Evolutionary conservation across 1,140 invertebrate species (phyloP).

Genomic region (Gonatopus flavifemur): DNA sequence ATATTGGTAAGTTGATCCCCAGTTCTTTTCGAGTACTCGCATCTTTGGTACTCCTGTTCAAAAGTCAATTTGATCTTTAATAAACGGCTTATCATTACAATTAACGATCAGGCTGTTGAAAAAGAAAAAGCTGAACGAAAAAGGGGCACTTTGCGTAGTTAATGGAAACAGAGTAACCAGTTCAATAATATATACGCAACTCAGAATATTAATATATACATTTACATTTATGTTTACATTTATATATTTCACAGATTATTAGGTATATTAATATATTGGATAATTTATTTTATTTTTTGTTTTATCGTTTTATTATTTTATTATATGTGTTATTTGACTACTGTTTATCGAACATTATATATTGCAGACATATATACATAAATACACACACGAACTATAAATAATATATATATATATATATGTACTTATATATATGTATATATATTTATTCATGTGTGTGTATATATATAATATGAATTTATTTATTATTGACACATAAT

Average conservation of each 20-base stretch:
- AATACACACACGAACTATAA: constrained; percentile 9
- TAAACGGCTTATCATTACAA: no score
- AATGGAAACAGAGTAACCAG: constrained; percentile 39
- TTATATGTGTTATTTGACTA: constrained; percentile 57
- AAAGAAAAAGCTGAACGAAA: constrained; percentile 10
- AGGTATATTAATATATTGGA: constrained; percentile 55
- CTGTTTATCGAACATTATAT: constrained; percentile 53
- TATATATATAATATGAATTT: no score
- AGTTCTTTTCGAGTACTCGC: constrained; percentile 20
- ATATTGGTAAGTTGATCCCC: constrained; percentile 49
- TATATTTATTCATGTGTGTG: constrained; percentile 33
- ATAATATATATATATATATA: constrained; percentile 6
- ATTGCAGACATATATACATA: constrained; percentile 22
- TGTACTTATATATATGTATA: neutral
- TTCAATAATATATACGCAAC: constrained; percentile 26
- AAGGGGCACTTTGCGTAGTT: constrained; percentile 53
- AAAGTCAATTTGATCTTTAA: no score
- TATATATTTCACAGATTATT: constrained; percentile 55
- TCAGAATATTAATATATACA: constrained; percentile 19
- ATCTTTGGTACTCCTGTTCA: no score
- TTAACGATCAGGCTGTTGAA: constrained; percentile 2
- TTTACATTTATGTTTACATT: no score
- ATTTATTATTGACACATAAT: no score
- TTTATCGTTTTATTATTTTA: constrained; percentile 60
- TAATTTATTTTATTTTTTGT: constrained; percentile 59